Evolutionary conservation across 2,797 vertebrate species (phyloP).

Genomic region (Taenioides sp.): DNA sequence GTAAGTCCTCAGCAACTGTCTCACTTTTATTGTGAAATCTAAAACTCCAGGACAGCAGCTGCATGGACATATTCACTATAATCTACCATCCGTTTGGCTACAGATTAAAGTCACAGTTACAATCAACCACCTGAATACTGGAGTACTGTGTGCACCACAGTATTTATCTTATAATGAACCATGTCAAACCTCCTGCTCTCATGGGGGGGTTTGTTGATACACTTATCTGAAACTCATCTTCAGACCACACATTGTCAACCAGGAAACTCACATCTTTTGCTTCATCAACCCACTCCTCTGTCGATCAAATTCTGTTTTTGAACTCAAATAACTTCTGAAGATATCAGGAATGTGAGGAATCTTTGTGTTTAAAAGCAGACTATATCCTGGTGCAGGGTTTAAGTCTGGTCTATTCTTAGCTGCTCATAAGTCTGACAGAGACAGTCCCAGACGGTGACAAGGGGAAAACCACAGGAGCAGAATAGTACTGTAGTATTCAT

Average conservation of each 20-base stretch:
- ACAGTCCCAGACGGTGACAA: constrained; percentile 61
- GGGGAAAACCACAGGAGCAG: constrained; percentile 60
- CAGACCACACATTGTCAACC: constrained; percentile 19
- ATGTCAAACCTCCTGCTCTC: constrained; percentile 14
- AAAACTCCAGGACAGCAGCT: no score
- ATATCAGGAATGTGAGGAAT: constrained; percentile 38
- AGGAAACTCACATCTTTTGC: constrained; percentile 21
- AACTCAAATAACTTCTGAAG: constrained; percentile 44
- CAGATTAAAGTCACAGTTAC: no score
- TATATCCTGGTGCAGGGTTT: constrained; percentile 18
- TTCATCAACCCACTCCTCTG: constrained; percentile 33
- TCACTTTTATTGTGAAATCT: no score
- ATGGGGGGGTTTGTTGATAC: constrained; percentile 35
- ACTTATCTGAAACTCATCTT: constrained; percentile 41
- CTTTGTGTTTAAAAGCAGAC: constrained; percentile 38
- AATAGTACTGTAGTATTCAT: constrained; percentile 60
- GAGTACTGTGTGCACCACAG: no score
- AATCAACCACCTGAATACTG: no score
- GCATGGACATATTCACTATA: no score
- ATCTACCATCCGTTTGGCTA: no score
- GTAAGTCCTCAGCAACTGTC: no score
- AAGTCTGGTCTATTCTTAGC: constrained; percentile 57
- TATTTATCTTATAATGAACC: constrained; percentile 24
- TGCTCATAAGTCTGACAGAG: constrained; percentile 54
- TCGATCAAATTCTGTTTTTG: constrained; percentile 33